Conservation (phyloP, 2,113 vertebrate species). For the Benitochromis conjunctus region DNA sequence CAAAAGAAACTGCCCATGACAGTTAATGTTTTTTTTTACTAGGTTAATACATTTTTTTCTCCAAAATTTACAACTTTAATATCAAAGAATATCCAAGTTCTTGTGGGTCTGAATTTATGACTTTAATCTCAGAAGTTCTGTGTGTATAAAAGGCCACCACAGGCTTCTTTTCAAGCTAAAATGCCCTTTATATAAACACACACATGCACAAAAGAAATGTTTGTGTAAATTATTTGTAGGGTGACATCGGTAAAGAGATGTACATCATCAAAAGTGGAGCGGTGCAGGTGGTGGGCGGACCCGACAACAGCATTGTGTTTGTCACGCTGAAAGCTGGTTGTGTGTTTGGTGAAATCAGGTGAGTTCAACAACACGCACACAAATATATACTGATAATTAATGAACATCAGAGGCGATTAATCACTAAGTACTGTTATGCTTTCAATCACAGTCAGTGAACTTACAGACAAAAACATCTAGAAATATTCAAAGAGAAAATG, state of each 20-base stretch:
- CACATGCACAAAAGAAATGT: neutral
- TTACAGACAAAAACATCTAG: neutral
- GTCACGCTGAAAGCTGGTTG: slow-evolving; percentile 89
- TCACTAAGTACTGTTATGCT: neutral
- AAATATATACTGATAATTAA: neutral
- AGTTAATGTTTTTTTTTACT: neutral
- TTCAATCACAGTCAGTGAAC: neutral
- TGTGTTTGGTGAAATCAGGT: slow-evolving; percentile 77
- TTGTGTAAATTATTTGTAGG: slow-evolving; percentile 64
- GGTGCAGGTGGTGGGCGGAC: slow-evolving; percentile 92
- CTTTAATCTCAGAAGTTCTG: neutral
- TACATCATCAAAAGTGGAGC: slow-evolving; percentile 92
- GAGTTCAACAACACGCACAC: neutral
- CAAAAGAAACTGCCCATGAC: neutral
- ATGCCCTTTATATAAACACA: neutral
- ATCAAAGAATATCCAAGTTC: neutral
- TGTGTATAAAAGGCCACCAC: neutral
- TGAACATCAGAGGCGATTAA: neutral
- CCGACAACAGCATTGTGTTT: slow-evolving; percentile 84
- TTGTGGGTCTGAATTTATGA: neutral
- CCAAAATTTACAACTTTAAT: neutral
- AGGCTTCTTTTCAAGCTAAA: neutral
- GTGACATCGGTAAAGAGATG: slow-evolving; percentile 97
- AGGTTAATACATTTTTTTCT: neutral
- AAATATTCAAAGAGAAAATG: neutral